A percentile compares a stretch with the other conserved stretches of the same genome.
phyloP scores from a whole-genome alignment of 2,888 invertebrate genomes.

The Andrena hattorfiana region DNA sequence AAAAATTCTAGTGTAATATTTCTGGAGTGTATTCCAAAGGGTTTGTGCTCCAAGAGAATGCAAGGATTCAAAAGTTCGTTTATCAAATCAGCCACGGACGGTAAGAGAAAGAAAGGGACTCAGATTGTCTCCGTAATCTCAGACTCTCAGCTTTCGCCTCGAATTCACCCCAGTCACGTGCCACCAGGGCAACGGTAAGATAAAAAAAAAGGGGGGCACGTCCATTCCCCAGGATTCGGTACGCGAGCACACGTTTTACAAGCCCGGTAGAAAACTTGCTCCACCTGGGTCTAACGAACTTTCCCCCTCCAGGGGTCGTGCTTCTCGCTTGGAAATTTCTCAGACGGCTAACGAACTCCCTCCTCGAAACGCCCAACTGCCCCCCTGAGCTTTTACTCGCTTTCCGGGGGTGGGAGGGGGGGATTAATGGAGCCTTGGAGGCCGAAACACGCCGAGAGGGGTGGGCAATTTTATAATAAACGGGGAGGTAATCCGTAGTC shows the following conservation, averaged over 20 bases:
- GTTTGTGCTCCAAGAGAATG: too few species aligned
- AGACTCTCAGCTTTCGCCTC: too few species aligned
- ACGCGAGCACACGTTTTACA: constrained; percentile 33
- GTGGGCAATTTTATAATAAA: neutral
- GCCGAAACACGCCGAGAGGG: neutral
- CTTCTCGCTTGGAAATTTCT: neutral
- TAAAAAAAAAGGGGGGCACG: neutral
- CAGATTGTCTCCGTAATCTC: too few species aligned
- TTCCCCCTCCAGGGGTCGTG: neutral
- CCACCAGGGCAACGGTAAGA: too few species aligned
- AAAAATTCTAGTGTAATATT: too few species aligned
- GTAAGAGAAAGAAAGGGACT: too few species aligned
- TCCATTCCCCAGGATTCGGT: constrained; percentile 8
- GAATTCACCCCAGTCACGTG: too few species aligned
- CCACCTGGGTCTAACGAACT: neutral
- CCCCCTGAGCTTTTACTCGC: neutral
- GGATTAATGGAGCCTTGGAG: constrained; percentile 1
- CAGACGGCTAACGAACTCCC: neutral
- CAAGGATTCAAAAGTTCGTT: too few species aligned
- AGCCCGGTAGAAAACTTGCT: constrained; percentile 46
- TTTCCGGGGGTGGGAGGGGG: neutral
- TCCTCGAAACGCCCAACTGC: neutral
- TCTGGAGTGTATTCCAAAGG: too few species aligned
- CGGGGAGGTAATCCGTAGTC: neutral
- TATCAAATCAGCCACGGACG: too few species aligned